These are phyloP conservation scores for Onthophagus sagittarius DNA, from an alignment of 2,888 invertebrate species.

Conservation along the genomic window DNA sequence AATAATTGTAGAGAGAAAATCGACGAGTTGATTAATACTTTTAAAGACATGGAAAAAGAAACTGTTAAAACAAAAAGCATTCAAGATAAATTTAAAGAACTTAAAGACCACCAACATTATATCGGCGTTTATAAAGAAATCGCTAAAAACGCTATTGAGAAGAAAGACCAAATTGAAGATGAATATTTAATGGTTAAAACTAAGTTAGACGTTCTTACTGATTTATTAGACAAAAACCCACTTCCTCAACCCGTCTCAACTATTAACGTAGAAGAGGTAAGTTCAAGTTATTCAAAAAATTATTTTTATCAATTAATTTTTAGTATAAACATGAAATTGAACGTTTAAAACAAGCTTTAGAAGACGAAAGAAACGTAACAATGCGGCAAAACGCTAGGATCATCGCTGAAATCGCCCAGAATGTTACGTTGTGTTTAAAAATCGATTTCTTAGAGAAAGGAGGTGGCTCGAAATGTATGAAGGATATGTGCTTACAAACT, in stretches of 20 bases:
- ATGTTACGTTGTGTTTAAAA: neutral
- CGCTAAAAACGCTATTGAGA: conserved; percentile 27
- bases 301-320: neutral
- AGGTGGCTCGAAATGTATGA: neutral
- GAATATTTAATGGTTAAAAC: conserved; percentile 31
- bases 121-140: conserved; percentile 26
- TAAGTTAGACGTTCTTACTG: conserved; percentile 16
- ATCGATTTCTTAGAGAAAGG: neutral
- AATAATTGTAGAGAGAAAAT: conserved; percentile 30
- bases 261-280: neutral
- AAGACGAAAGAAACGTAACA: neutral
- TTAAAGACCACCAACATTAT: conserved; percentile 27
- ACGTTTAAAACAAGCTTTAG: neutral
- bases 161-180: conserved; percentile 31
- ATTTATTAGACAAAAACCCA: conserved; percentile 1
- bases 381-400: neutral
- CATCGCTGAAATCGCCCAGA: neutral
- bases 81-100: conserved; percentile 25
- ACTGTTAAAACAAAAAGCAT: conserved; percentile 24
- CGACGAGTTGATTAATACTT: conserved; percentile 26
- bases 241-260: neutral
- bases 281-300: neutral
- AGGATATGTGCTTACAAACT: conserved; percentile 3
- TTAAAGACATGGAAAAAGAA: conserved; percentile 27
- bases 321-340: conserved; percentile 4